Percentiles rank a stretch among this genome's conserved stretches.
Conservation (phyloP, 2,888 invertebrate species). For the Hoplodrina blanda region DNA sequence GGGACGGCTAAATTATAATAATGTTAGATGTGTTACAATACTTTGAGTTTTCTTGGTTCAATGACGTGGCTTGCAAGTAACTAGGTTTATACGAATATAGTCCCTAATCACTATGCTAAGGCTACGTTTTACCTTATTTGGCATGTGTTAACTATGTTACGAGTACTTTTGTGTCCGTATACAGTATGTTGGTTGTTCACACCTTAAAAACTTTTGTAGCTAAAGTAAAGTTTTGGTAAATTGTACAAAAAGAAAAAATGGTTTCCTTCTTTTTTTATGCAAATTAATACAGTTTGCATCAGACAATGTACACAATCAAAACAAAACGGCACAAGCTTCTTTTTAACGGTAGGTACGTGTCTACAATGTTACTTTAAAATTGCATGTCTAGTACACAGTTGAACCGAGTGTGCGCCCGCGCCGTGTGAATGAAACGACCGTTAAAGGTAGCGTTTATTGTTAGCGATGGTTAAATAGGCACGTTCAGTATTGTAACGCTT, state of each 20-base stretch:
- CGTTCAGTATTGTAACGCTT: slow-evolving; percentile 42
- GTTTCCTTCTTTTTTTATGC: background rate
- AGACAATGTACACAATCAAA: no score
- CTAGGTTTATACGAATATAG: no score
- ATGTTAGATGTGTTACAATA: slow-evolving; percentile 41
- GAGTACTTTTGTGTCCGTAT: background rate
- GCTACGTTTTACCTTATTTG: background rate
- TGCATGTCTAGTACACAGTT: slow-evolving; percentile 20
- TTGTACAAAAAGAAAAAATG: slow-evolving; percentile 1
- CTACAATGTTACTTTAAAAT: slow-evolving; percentile 15
- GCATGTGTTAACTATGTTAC: background rate
- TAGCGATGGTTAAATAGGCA: slow-evolving; percentile 46
- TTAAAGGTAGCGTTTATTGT: slow-evolving; percentile 53
- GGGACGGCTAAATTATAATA: slow-evolving; percentile 58
- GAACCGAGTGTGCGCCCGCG: slow-evolving; percentile 24
- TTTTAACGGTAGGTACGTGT: background rate
- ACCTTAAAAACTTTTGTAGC: slow-evolving; percentile 6
- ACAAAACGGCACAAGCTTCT: background rate
- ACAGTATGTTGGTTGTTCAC: background rate
- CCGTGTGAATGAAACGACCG: slow-evolving; percentile 45
- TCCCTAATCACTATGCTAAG: background rate
- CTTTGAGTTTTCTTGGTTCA: slow-evolving; percentile 16
- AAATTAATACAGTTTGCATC: background rate
- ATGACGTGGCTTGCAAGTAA: background rate
- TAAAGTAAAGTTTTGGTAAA: background rate